Base-by-base conservation (phyloP, 2,113 vertebrate genomes). In the Myocastor coypus region DNA sequence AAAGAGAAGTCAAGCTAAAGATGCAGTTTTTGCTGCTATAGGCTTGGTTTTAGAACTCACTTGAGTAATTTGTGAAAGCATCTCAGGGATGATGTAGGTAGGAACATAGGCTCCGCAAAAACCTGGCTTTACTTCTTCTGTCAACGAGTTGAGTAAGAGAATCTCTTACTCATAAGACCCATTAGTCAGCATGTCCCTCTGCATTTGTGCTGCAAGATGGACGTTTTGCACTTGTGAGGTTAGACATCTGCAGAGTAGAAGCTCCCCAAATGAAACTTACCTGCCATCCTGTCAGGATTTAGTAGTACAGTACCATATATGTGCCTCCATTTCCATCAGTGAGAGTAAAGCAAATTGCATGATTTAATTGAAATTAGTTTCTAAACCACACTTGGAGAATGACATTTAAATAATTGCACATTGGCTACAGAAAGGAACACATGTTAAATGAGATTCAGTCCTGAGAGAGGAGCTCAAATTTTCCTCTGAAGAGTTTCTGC, bases 341-440 rank as follows among this genome's bases (percentile, higher is more conserved):
- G 86, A 89, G 95, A 95, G 68, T 92, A 94, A 97, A 94, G 93
- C 92, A 96, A 97, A 94, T 97, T 87, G 86, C 42, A 59, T 30
- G 37, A 95, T 89, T 75, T 92, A 80, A 87, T 95, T 96, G 92
- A 83, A 97, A 68, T 95, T 95, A 96, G 37, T 95, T 91, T 61
- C 77, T 92, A 63, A 92, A 92, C 90, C 73, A 94, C 80, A 95
- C 93, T 96, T 97, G 10, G 57, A 94, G 81, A 63, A 95, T 95
- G 94, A 96, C 96, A 97, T 97, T 96, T 94, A 89, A 96, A 89
- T 91, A 95, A 97, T 95, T 97, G 92, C 63, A 91, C 37, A 24
- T 2, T 8, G 68, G 59, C 63, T 83, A 6, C 63, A 37, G 40
- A 89, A 86, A 86, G 50, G 63, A 94, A 57, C n/a, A 32, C 64